Conservation (phyloP, 2,113 vertebrate genomes). For the Anser brachyrhynchus region DNA sequence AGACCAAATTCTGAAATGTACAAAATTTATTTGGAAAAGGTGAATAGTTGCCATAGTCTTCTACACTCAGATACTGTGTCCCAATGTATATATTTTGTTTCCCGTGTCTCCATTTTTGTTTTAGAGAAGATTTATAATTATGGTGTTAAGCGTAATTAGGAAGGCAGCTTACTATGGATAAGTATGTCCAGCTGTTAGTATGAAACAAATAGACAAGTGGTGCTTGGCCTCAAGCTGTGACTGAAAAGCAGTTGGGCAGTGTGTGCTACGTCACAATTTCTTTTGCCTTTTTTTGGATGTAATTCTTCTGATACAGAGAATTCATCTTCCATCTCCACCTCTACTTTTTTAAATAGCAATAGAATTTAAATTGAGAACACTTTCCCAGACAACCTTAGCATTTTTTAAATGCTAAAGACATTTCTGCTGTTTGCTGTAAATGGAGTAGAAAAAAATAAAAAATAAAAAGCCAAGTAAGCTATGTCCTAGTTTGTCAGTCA, state of each 20-base stretch:
- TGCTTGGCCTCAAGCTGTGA: constrained; percentile 27
- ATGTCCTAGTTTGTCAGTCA: neutral
- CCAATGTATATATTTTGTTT: neutral
- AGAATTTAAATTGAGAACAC: neutral
- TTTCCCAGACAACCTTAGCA: neutral
- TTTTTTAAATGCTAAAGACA: neutral
- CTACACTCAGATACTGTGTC: neutral
- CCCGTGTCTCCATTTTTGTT: neutral
- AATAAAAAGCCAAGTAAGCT: neutral
- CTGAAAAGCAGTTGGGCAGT: constrained; percentile 40
- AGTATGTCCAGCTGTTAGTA: constrained; percentile 38
- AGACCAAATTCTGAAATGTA: neutral
- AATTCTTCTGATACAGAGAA: constrained; percentile 28
- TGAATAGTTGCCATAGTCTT: neutral
- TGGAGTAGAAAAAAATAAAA: neutral
- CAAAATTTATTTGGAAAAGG: neutral
- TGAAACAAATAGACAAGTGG: constrained; percentile 17
- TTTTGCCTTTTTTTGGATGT: constrained; percentile 37
- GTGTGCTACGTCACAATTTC: neutral
- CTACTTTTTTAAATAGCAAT: neutral
- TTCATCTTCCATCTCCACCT: neutral
- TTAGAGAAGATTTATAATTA: constrained; percentile 9
- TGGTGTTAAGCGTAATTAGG: constrained; percentile 16
- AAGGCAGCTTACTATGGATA: neutral
- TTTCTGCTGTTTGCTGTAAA: constrained; percentile 22